Evolutionary conservation across 2,888 invertebrate genomes (phyloP).

Genomic region (Ophraella communa): DNA sequence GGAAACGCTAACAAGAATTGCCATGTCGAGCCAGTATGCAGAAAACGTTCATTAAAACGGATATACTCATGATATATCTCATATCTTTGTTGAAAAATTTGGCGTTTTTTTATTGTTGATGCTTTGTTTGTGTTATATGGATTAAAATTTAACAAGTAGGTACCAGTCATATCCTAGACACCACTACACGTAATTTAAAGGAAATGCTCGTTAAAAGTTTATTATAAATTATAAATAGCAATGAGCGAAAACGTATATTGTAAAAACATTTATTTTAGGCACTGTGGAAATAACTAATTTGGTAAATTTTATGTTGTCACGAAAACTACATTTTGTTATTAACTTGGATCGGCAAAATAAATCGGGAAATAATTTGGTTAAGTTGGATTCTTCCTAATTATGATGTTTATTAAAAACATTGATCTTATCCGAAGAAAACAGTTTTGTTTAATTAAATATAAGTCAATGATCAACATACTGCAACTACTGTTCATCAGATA

Average conservation of each 20-base stretch:
- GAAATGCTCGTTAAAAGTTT: not conserved
- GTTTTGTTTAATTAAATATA: too few species aligned
- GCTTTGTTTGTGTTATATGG: too few species aligned
- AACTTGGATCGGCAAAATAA: slow-evolving; percentile 10
- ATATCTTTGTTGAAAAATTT: too few species aligned
- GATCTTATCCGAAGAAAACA: not conserved
- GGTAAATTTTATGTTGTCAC: slow-evolving; percentile 1
- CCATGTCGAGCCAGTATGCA: not conserved
- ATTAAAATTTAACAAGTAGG: too few species aligned
- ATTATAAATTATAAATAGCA: not conserved
- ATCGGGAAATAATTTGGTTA: not conserved
- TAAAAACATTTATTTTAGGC: not conserved
- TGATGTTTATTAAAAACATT: not conserved
- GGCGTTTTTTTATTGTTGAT: too few species aligned
- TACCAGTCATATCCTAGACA: not conserved
- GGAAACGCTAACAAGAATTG: not conserved
- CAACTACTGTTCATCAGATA: too few species aligned
- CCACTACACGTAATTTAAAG: not conserved
- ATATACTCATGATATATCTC: too few species aligned
- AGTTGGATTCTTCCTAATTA: not conserved
- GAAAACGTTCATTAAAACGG: not conserved
- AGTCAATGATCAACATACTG: too few species aligned
- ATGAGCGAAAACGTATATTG: not conserved
- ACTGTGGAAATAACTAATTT: not conserved
- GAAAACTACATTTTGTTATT: not conserved